phyloP scores from a whole-genome alignment of 35 echinoderm and acorn worm species.

The Holothuria glaberrima region DNA sequence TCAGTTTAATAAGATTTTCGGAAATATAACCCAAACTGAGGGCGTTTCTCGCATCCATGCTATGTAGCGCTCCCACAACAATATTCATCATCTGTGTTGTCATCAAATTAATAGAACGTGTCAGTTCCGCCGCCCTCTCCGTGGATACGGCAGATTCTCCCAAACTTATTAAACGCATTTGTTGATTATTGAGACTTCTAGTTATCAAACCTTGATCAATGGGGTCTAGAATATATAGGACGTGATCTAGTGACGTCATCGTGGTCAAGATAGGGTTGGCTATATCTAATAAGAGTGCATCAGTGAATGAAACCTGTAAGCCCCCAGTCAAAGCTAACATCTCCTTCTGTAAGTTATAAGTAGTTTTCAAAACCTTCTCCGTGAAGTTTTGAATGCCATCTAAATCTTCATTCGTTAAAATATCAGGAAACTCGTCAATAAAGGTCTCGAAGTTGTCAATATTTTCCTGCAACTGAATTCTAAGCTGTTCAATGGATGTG shows the following conservation, averaged over 20 bases:
- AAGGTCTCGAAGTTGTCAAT: slow-evolving; percentile 41
- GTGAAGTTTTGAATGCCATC: slow-evolving; percentile 18
- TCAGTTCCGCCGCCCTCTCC: slow-evolving; percentile 10
- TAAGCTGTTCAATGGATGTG: slow-evolving; percentile 41
- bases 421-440: slow-evolving; percentile 38
- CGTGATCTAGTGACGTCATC: slow-evolving; percentile 46
- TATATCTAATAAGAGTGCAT: slow-evolving; percentile 3
- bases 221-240: slow-evolving; percentile 6
- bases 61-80: slow-evolving; percentile 50
- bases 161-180: neutral
- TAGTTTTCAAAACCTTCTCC: neutral
- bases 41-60: slow-evolving; percentile 57
- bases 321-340: slow-evolving; percentile 12
- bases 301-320: neutral
- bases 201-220: neutral
- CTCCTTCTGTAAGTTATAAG: neutral
- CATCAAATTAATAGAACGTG: slow-evolving; percentile 46
- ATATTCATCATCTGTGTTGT: slow-evolving; percentile 75
- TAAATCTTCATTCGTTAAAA: slow-evolving; percentile 25
- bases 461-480: slow-evolving; percentile 23
- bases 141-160: neutral
- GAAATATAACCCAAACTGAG: slow-evolving; percentile 71
- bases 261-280: slow-evolving; percentile 20
- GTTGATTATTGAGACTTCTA: slow-evolving; percentile 17
- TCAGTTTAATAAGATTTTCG: slow-evolving; percentile 61